Evolutionary conservation across 2,888 invertebrate genomes (phyloP), one percentile per base, ranked within the genome.

Genomic region (Monopis laevigella): DNA sequence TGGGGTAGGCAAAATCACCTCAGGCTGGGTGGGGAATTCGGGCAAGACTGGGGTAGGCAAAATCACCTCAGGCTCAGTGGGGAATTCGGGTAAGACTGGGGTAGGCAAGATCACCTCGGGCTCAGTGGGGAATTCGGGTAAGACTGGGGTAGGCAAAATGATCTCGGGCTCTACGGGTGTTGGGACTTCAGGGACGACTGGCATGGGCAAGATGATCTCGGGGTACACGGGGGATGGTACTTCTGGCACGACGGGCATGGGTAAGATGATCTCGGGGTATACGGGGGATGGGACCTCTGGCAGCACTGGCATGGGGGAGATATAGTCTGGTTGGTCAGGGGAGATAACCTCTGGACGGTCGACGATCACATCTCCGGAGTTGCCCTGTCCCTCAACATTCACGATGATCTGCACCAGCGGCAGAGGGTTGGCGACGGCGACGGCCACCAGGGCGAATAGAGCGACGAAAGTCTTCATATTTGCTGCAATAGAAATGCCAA

Each of bases 351-450:
- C 28, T 10, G 46, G 46, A 40, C 42, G 38, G 28, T 45, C 47
- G 34, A 46, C 13, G 17, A 43, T 47, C 16, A 48, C 46, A 19
- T 54, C 45, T 18, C 48, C 43, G 27, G 36, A 19, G 29, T 13
- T 47, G 21, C 42, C 43, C 17, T 52, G 52, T 13, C 55, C 56
- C 28, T 62, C 57, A n/a, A 66, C 48, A 50, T 66, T 67, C 27
- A 69, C 57, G 46, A 65, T 56, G 32, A 53, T 48, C 45, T 55
- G 54, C 50, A 67, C 66, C 28, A 66, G 45, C 2, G 65, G 65
- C 50, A 62, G 46, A 2, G 66, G 65, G 42, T 56, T 56, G 48
- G 65, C 65, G 16, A 52, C 53, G 14, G 59, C 59, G 39, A 67
- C 51, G 11, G 64, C 66, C 55, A 60, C 43, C 19, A 67, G 41